These are phyloP conservation scores for Cheilosia variabilis DNA, from an alignment of 2,888 invertebrate species.

Conservation along the genomic window DNA sequence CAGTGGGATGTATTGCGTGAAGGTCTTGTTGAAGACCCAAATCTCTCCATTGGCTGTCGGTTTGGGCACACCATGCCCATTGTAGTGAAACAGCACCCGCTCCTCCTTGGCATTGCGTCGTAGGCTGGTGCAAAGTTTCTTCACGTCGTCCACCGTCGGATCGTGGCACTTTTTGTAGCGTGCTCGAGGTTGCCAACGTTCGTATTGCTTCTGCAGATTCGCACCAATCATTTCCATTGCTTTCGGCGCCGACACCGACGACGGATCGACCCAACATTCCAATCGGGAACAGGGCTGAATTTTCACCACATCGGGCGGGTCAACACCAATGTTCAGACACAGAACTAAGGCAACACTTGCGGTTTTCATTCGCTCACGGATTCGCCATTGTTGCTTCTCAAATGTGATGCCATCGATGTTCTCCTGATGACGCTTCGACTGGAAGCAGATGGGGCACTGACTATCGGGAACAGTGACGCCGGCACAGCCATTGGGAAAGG, in stretches of 20 bases:
- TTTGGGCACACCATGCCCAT: slow-evolving; percentile 99
- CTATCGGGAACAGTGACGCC: slow-evolving; percentile 76
- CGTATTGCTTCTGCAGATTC: slow-evolving; percentile 97
- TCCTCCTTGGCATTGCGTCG: slow-evolving; percentile 99
- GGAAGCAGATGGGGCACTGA: slow-evolving; percentile 80
- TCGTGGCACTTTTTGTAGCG: slow-evolving; percentile 98
- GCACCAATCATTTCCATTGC: slow-evolving; percentile 96
- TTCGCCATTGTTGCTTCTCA: slow-evolving; percentile 93
- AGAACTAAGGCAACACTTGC: slow-evolving; percentile 98
- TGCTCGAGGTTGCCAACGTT: slow-evolving; percentile 99
- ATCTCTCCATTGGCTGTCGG: slow-evolving; percentile 99
- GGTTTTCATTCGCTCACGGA: slow-evolving; percentile 99
- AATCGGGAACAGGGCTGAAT: slow-evolving; percentile 97
- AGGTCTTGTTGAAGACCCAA: slow-evolving; percentile 99
- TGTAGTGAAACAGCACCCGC: slow-evolving; percentile 99
- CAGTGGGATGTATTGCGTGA: slow-evolving; percentile 99
- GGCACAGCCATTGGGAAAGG: slow-evolving; percentile 76
- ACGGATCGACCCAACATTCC: slow-evolving; percentile 98
- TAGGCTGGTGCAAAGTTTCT: slow-evolving; percentile 97
- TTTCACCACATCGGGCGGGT: slow-evolving; percentile 99
- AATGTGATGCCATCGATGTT: slow-evolving; percentile 87
- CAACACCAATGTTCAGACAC: slow-evolving; percentile 99
- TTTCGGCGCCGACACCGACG: slow-evolving; percentile 94
- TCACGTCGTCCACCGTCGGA: slow-evolving; percentile 99
- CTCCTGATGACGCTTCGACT: slow-evolving; percentile 86